phyloP scores from a whole-genome alignment of 2,113 vertebrate genomes.

The Thamnophis sirtalis region DNA sequence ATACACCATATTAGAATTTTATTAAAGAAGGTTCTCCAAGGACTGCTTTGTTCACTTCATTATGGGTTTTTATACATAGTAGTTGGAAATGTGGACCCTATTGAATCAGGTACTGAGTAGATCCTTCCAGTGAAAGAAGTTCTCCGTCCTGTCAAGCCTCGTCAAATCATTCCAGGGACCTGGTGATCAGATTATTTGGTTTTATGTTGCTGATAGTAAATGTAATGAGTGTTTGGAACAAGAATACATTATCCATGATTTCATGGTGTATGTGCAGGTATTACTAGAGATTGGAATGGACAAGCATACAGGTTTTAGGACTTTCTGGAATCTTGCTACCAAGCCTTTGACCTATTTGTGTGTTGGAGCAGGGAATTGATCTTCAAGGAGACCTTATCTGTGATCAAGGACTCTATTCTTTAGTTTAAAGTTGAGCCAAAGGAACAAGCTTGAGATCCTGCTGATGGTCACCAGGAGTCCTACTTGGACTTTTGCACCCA shows the following conservation, averaged over 20 bases:
- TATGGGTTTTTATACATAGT: background rate
- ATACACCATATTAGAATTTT: background rate
- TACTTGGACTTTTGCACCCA: background rate
- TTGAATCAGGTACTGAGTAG: background rate
- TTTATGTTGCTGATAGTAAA: background rate
- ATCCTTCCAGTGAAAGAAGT: background rate
- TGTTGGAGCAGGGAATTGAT: background rate
- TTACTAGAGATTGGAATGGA: background rate
- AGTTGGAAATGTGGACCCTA: background rate
- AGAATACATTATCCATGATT: background rate
- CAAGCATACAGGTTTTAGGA: background rate
- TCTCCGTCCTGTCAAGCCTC: background rate
- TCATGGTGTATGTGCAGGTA: background rate
- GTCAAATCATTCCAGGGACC: background rate
- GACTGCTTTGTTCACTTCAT: background rate
- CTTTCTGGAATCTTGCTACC: background rate
- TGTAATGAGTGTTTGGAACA: background rate
- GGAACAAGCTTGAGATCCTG: background rate
- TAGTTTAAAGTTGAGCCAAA: background rate
- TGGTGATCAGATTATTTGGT: background rate
- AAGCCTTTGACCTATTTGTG: background rate
- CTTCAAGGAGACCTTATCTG: background rate
- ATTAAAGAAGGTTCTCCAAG: background rate
- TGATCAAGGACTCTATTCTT: background rate
- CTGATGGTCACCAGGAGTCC: background rate